Percentiles rank a stretch among this genome's conserved stretches.
Evolutionary conservation across 2,797 vertebrate genomes (phyloP).

Genomic region (Adrianichthys oophorus): DNA sequence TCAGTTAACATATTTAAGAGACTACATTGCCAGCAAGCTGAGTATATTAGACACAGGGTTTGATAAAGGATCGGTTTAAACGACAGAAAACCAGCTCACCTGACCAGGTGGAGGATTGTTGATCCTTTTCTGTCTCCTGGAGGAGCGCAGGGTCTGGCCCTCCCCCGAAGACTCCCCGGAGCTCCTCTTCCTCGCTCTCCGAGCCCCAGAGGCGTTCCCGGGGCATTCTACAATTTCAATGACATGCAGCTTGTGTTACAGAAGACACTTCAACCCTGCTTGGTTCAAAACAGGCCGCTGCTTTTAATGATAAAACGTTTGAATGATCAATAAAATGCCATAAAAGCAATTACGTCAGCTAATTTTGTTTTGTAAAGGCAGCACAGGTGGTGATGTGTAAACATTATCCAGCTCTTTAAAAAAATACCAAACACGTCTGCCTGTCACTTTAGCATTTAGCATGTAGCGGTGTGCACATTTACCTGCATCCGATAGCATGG

Average conservation of each 20-base stretch:
- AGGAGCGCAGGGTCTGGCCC: constrained; percentile 84
- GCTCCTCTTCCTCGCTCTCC: constrained; percentile 86
- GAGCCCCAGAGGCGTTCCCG: constrained; percentile 77
- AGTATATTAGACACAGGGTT: too few species aligned
- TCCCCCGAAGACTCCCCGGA: constrained; percentile 83
- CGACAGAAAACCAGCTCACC: constrained; percentile 15
- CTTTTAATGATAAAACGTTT: background rate
- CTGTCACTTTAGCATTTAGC: constrained; percentile 62
- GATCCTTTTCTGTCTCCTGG: constrained; percentile 82
- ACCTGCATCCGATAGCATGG: constrained; percentile 80
- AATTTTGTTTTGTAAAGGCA: background rate
- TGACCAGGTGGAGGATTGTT: constrained; percentile 74
- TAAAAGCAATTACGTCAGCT: background rate
- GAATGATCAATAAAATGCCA: background rate
- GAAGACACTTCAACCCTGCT: background rate
- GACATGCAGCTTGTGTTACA: background rate
- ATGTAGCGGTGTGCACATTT: constrained; percentile 23
- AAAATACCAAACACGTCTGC: constrained; percentile 9
- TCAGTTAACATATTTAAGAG: too few species aligned
- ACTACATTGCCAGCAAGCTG: too few species aligned
- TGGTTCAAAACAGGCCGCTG: constrained; percentile 9
- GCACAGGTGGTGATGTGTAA: background rate
- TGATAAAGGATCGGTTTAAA: too few species aligned
- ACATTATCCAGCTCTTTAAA: constrained; percentile 36
- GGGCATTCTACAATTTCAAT: constrained; percentile 66